Conservation (phyloP, 2,888 invertebrate species). For the Liodrosophila aerea region DNA sequence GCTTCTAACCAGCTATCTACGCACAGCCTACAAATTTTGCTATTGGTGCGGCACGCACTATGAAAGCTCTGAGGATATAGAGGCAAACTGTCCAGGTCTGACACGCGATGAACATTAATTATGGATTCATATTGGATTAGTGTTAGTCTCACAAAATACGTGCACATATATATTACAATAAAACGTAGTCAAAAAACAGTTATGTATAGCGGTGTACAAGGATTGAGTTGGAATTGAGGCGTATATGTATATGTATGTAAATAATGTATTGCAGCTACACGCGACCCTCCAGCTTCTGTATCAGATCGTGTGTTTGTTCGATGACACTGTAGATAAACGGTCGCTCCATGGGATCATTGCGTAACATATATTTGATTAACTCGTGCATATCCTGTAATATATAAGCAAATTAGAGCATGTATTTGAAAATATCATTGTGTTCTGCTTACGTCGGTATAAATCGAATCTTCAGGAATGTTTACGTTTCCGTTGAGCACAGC, state of each 20-base stretch:
- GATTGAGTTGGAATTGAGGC: constrained; percentile 31
- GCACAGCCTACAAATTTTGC: constrained; percentile 89
- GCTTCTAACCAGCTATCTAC: constrained; percentile 86
- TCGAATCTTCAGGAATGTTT: constrained; percentile 87
- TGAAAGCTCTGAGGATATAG: constrained; percentile 85
- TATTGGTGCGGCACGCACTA: constrained; percentile 90
- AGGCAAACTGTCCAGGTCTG: constrained; percentile 86
- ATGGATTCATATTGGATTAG: constrained; percentile 13
- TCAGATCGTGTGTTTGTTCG: constrained; percentile 85
- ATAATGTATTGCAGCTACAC: constrained; percentile 82
- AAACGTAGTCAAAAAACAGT: constrained; percentile 62
- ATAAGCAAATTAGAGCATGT: no score
- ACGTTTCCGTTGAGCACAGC: constrained; percentile 91
- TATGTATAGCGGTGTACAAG: constrained; percentile 53
- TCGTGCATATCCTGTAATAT: constrained; percentile 86
- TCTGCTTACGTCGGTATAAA: constrained; percentile 85
- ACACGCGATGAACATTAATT: constrained; percentile 85
- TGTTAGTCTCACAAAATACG: constrained; percentile 51
- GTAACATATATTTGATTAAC: constrained; percentile 87
- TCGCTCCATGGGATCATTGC: constrained; percentile 89
- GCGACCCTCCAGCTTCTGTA: constrained; percentile 84
- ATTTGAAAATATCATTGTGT: no score
- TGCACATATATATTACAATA: constrained; percentile 66
- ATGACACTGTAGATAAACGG: constrained; percentile 90
- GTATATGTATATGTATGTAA: neutral